Evolutionary conservation across 2,797 vertebrate species (phyloP).

Genomic region (Chanos chanos): DNA sequence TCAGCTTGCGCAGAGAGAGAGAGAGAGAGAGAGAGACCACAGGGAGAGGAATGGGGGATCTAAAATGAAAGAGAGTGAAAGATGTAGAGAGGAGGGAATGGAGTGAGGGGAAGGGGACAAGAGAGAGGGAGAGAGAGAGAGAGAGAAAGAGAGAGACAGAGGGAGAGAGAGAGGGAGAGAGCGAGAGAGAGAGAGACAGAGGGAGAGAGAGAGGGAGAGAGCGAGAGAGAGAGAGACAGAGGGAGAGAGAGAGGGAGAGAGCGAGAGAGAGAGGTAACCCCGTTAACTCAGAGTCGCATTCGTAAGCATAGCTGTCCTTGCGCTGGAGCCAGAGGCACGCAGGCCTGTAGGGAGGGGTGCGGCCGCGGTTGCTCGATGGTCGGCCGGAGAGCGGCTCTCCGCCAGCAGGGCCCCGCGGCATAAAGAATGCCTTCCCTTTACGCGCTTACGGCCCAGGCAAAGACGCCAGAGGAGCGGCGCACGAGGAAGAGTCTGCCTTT

Average conservation of each 20-base stretch:
- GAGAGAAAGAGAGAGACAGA: no score
- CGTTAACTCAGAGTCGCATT: not conserved
- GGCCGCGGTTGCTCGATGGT: not conserved
- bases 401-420: not conserved
- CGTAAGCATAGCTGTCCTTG: not conserved
- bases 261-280: no score
- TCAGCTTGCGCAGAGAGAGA: conserved; percentile 11
- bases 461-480: conserved; percentile 24
- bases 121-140: no score
- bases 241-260: no score
- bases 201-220: no score
- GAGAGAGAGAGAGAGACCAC: conserved; percentile 1
- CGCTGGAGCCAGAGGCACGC: conserved; percentile 1
- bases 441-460: conserved; percentile 15
- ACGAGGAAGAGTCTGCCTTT: conserved; percentile 44
- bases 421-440: conserved; percentile 26
- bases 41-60: conserved; percentile 4
- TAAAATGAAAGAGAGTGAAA: not conserved
- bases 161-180: no score
- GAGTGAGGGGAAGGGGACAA: not conserved
- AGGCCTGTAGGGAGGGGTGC: not conserved
- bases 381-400: not conserved
- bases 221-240: no score
- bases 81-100: not conserved
- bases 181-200: no score